Conservation (phyloP, 2,797 vertebrate genomes). For the Falco peregrinus region DNA sequence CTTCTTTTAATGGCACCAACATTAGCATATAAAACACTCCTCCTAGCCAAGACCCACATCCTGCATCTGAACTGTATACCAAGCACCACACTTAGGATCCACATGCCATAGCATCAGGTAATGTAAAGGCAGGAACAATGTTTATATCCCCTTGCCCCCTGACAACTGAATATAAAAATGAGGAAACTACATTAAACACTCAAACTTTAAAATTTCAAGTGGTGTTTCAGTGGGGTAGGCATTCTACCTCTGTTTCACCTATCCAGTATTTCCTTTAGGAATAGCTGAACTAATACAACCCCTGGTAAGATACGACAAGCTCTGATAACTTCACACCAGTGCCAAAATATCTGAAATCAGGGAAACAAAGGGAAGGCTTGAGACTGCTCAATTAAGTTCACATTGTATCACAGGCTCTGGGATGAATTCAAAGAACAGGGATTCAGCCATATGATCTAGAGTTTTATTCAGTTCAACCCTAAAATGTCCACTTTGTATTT, state of each 20-base stretch:
- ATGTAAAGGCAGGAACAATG: not conserved
- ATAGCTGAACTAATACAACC: not conserved
- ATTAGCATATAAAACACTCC: not conserved
- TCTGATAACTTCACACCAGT: not conserved
- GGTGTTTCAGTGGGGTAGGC: not conserved
- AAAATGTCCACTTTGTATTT: not conserved
- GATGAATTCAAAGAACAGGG: not conserved
- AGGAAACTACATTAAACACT: not conserved
- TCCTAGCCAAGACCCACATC: not conserved
- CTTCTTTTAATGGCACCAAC: not conserved
- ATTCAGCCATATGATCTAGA: not conserved
- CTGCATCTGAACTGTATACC: not conserved
- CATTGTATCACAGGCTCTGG: not conserved
- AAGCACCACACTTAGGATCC: not conserved
- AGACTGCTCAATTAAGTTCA: not conserved
- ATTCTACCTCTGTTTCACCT: not conserved
- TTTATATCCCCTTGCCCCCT: rapidly evolving
- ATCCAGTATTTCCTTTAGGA: not conserved
- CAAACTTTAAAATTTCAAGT: not conserved
- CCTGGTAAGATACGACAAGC: not conserved
- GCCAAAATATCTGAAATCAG: not conserved
- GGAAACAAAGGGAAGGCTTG: not conserved
- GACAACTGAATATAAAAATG: not conserved
- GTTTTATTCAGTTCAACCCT: not conserved
- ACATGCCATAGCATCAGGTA: not conserved